A percentile compares a stretch with the other conserved stretches of the same genome.
phyloP scores from a whole-genome alignment of 2,113 vertebrate genomes.

The Phoenicopterus ruber region DNA sequence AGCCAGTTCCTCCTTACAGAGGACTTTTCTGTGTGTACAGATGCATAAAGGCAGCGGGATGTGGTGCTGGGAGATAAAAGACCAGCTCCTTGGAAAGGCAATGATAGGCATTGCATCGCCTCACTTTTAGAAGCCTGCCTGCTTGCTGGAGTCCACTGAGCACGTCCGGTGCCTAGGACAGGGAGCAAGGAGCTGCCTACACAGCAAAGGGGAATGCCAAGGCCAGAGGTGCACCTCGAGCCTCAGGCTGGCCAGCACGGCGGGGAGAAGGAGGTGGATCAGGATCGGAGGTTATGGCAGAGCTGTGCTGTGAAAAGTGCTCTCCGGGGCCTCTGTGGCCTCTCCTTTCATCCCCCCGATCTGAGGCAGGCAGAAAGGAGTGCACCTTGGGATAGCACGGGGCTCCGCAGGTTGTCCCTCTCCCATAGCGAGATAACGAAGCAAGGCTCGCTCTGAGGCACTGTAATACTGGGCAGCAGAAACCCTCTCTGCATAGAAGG shows the following conservation, averaged over 20 bases:
- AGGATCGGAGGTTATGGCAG: not conserved
- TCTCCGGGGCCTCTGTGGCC: not conserved
- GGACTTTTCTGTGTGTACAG: not conserved
- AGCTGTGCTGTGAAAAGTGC: not conserved
- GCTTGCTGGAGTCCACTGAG: not conserved
- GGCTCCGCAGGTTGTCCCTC: not conserved
- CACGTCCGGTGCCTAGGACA: not conserved
- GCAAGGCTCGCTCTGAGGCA: not conserved
- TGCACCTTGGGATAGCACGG: not conserved
- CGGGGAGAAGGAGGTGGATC: not conserved
- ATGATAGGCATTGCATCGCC: not conserved
- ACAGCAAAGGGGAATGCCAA: not conserved
- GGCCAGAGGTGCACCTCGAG: not conserved
- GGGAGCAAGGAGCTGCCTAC: not conserved
- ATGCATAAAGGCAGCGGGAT: not conserved
- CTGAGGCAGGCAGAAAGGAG: not conserved
- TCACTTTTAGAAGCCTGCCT: not conserved
- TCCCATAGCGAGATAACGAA: accelerated
- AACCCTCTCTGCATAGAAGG: not conserved
- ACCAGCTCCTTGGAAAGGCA: not conserved
- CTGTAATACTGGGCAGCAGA: not conserved
- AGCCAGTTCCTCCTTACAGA: not conserved
- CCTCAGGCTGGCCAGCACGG: not conserved
- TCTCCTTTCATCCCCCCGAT: not conserved
- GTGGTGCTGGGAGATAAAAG: not conserved